Evolutionary conservation across 2,888 invertebrate genomes (phyloP).

Genomic region (Lacanobia oleracea): DNA sequence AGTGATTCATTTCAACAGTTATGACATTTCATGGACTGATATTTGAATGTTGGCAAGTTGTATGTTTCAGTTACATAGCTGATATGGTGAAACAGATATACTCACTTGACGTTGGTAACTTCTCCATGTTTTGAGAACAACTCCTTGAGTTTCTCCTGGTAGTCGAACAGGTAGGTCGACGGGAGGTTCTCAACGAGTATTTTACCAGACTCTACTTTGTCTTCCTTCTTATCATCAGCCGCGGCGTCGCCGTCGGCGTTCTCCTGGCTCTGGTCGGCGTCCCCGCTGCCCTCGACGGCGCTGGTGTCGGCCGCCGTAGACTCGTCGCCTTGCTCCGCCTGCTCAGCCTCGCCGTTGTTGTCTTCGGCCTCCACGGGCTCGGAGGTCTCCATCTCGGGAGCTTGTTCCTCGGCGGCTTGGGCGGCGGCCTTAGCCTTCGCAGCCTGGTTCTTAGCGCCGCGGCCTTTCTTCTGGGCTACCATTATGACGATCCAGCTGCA

Average conservation of each 20-base stretch:
- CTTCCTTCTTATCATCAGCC: conserved; percentile 82
- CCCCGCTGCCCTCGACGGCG: conserved; percentile 62
- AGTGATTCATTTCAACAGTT: conserved; percentile 58
- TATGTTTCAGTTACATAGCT: conserved; percentile 37
- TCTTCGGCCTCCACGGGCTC: conserved; percentile 77
- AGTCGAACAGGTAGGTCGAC: conserved; percentile 86
- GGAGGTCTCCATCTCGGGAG: conserved; percentile 72
- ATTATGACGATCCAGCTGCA: conserved; percentile 76
- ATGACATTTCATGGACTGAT: conserved; percentile 81
- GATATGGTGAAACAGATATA: conserved; percentile 46
- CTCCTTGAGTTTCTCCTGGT: conserved; percentile 89
- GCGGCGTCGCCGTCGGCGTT: conserved; percentile 73
- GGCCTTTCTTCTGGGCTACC: conserved; percentile 88
- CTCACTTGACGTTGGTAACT: conserved; percentile 85
- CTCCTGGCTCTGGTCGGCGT: conserved; percentile 72
- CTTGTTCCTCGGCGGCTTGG: conserved; percentile 76
- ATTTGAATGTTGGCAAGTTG: conserved; percentile 88
- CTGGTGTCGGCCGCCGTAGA: conserved; percentile 62
- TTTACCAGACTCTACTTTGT: conserved; percentile 88
- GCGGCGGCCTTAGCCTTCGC: conserved; percentile 81
- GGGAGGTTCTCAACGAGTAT: conserved; percentile 88
- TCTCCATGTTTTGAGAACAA: conserved; percentile 88
- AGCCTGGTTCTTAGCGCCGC: conserved; percentile 85
- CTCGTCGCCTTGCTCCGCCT: conserved; percentile 75
- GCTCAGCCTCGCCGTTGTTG: conserved; percentile 83